Percentiles rank a stretch among this genome's conserved stretches.
Conservation (phyloP, 2,888 invertebrate genomes). For the Serripes groenlandicus region DNA sequence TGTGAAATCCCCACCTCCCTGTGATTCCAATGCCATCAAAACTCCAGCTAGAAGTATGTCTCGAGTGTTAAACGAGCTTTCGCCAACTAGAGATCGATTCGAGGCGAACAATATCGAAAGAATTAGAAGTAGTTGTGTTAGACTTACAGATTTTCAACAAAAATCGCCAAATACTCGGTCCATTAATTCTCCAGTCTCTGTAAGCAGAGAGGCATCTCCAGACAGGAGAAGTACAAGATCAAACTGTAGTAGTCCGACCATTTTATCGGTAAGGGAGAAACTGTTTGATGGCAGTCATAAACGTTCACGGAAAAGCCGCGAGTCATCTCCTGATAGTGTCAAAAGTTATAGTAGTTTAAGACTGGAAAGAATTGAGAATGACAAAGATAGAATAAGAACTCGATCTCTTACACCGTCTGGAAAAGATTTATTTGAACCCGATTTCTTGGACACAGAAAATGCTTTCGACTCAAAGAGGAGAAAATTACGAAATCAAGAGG, state of each 20-base stretch:
- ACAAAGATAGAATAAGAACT: slow-evolving; percentile 46
- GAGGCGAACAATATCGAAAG: slow-evolving; percentile 65
- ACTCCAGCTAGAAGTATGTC: slow-evolving; percentile 60
- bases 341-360: slow-evolving; percentile 53
- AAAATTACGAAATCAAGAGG: slow-evolving; percentile 14
- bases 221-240: slow-evolving; percentile 47
- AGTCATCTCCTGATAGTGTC: slow-evolving; percentile 70
- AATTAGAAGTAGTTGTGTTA: neutral
- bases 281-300: slow-evolving; percentile 47
- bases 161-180: slow-evolving; percentile 49
- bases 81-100: slow-evolving; percentile 70
- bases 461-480: slow-evolving; percentile 6
- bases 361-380: slow-evolving; percentile 17
- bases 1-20: slow-evolving; percentile 45
- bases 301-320: slow-evolving; percentile 59
- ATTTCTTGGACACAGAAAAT: slow-evolving; percentile 17
- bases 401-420: slow-evolving; percentile 57
- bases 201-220: slow-evolving; percentile 17
- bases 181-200: slow-evolving; percentile 30
- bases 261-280: slow-evolving; percentile 58
- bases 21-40: slow-evolving; percentile 56
- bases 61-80: slow-evolving; percentile 75
- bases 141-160: slow-evolving; percentile 21
- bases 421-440: slow-evolving; percentile 18
- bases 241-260: slow-evolving; percentile 49